Conservation (phyloP, 2,797 vertebrate species). For the Argya squamiceps region DNA sequence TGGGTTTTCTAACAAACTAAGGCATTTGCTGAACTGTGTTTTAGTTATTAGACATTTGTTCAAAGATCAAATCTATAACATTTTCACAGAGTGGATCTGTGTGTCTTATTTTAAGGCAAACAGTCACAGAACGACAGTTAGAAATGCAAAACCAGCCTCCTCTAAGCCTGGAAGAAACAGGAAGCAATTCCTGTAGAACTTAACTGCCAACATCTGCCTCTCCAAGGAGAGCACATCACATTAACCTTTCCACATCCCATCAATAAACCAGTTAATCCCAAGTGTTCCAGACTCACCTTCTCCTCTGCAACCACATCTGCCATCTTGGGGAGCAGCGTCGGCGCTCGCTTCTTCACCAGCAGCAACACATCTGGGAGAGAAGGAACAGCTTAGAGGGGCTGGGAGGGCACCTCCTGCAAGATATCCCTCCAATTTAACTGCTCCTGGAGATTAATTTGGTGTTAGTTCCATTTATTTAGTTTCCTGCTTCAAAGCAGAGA, state of each 20-base stretch:
- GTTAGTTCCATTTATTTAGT: not conserved
- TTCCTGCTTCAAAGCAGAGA: not conserved
- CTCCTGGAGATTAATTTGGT: not conserved
- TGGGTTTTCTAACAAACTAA: not conserved
- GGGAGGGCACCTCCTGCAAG: not conserved
- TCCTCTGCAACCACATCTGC: slow-evolving; percentile 90
- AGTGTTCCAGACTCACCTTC: slow-evolving; percentile 78
- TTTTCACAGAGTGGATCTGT: not conserved
- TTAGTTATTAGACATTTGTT: not conserved
- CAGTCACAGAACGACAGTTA: not conserved
- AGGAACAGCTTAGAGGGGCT: fast-evolving
- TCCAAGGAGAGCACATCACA: not conserved
- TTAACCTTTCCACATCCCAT: not conserved
- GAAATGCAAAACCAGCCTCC: not conserved
- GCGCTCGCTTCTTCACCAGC: slow-evolving; percentile 90
- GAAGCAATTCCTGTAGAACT: not conserved
- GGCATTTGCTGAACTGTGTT: not conserved
- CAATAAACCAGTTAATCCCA: not conserved
- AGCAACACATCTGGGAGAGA: slow-evolving; percentile 85
- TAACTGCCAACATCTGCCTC: not conserved
- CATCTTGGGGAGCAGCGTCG: slow-evolving; percentile 87
- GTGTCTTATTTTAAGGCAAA: not conserved
- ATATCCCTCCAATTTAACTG: fast-evolving
- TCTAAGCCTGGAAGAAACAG: not conserved
- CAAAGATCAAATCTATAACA: not conserved